Evolutionary conservation across 2,888 invertebrate species (phyloP), one percentile per base, ranked within the genome.

Genomic region (Dorcus hopei): DNA sequence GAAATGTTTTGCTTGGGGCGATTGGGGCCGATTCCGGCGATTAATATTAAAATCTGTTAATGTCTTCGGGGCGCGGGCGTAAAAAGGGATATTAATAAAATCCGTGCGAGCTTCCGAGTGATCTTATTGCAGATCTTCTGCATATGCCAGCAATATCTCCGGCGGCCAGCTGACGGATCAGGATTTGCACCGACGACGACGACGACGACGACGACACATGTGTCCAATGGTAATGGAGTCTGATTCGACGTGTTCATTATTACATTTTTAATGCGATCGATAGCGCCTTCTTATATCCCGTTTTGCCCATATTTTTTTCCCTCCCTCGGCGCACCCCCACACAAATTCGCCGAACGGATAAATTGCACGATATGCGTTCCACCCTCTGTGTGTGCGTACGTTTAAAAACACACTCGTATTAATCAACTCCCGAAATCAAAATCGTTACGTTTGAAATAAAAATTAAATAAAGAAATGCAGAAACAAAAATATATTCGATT

Each of bases 71-170:
- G 39, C 14, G 38, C 38, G 6, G 11, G 39, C 38, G 3, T 33
- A 38, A 49, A 49, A 49, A 49, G 49, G 49, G 47, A 49, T 42
- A 54, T 54, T 52, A 52, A 45, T 43, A 52, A 57, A 57, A 57
- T 45, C 23, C 14, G 49, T 33, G 54, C 56, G 49, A 52, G 33
- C 52, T 61, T 57, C 57, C 54, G 51, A 57, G 61, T 52, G 50
- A 59, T 66, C 63, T 65, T 68, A 64, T 66, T 68, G 60, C 64
- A 61, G 61, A 66, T 69, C 66, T 67, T 67, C 65, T 69, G 69
- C 69, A 69, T 68, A 68, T 69, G 68, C 66, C 61, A 68, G 68
- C 67, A 67, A 66, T 68, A 69, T 69, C 67, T 64, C 59, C 57
- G 63, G 56, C 57, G 63, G 56, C 65, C 67, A 68, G 68, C 67